A percentile compares a stretch with the other conserved stretches of the same genome.
Conservation (phyloP, 92 coral and sea anemone species). For the Micromussa lordhowensis region DNA sequence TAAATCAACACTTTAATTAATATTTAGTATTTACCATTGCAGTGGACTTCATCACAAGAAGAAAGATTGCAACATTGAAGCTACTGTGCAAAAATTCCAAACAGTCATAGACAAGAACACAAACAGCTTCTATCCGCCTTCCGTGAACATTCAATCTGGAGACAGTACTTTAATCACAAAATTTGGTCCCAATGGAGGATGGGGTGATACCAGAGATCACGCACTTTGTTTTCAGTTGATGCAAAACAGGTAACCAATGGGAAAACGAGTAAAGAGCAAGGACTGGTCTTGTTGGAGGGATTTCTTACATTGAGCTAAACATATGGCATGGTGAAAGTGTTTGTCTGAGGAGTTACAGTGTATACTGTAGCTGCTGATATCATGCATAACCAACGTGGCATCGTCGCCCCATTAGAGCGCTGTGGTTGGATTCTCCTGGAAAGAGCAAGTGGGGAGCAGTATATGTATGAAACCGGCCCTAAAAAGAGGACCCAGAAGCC, state of each 20-base stretch:
- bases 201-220: conserved; percentile 97
- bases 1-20: too few species aligned
- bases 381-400: not conserved
- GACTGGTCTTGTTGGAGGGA: not conserved
- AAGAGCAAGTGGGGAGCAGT: not conserved
- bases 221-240: conserved; percentile 66
- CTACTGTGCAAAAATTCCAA: conserved; percentile 62
- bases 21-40: conserved; percentile 21
- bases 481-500: not conserved
- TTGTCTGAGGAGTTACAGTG: not conserved
- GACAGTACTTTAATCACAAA: conserved; percentile 2
- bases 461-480: not conserved
- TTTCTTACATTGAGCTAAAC: not conserved
- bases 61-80: conserved; percentile 72
- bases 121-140: conserved; percentile 67
- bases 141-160: conserved; percentile 64
- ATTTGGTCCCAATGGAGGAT: conserved; percentile 95
- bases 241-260: conserved; percentile 6
- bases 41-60: conserved; percentile 97
- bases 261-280: not conserved
- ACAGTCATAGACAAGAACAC: conserved; percentile 71
- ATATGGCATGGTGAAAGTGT: not conserved
- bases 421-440: not conserved
- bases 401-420: not conserved
- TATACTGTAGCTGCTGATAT: not conserved